Base-by-base conservation (phyloP, 2,113 vertebrate species). In the Arvicanthis niloticus region DNA sequence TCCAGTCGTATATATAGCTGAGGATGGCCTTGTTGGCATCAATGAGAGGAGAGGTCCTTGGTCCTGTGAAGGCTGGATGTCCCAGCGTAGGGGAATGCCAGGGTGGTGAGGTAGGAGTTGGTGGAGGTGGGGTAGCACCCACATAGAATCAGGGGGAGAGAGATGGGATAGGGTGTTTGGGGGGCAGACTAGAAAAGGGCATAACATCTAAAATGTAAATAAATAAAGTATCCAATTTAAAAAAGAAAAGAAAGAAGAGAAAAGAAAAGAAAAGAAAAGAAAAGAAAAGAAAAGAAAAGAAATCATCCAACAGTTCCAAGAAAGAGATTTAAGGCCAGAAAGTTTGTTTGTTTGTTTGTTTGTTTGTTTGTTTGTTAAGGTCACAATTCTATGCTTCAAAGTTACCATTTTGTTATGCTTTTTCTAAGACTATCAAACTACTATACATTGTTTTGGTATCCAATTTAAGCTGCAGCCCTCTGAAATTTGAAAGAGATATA, bases 401-500 rank as follows among this genome's bases (percentile, higher is more conserved):
- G 88, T 42, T 91, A 82, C 10, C 51, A 34, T 29, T 37, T 70
- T 92, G 12, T 80, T 92, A 48, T n/a, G 70, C 17, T 40, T n/a
- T 72, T n/a, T n/a, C 19, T 17, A 72, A n/a, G 17, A 40, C n/a
- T 72, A 48, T 85, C n/a, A 95, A 77, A 70, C 16, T 78, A 65
- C 40, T 5, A 96, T 81, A 78, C 10, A 75, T 4, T 31, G 76
- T 84, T 75, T 82, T 81, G 58, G 0, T 78, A 34, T 89, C 82
- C 92, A 87, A 24, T 58, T 60, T 60, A 95, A 92, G 67, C 9
- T 67, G 56, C 86, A 80, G 94, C 58, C 16, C 29, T 40, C 68
- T 76, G 65, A 68, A 17, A 78, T 93, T 89, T 77, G 68, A 87
- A 96, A 94, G 16, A 95, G 9, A n/a, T 86, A 75, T 53, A 70